A percentile compares a stretch with the other conserved stretches of the same genome.
Conservation (phyloP, 2,113 vertebrate genomes). For the Psettodes erumei region DNA sequence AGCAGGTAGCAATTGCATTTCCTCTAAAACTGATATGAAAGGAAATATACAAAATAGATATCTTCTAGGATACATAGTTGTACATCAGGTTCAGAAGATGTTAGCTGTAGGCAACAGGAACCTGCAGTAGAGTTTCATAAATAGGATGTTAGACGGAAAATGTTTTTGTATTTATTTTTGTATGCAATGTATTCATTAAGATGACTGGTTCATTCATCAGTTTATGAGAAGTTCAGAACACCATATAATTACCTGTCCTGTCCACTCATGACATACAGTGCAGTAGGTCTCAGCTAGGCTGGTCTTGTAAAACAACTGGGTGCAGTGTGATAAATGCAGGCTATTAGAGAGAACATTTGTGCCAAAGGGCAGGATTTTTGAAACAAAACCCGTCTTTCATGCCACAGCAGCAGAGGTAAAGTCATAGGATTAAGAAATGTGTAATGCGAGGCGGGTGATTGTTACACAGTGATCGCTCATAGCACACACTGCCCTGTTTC, state of each 20-base stretch:
- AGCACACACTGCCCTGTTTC: conserved; percentile 27
- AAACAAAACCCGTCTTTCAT: conserved; percentile 65
- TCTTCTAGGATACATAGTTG: too few relatives aligned
- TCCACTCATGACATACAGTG: not conserved
- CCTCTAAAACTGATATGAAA: too few relatives aligned
- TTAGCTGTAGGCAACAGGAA: not conserved
- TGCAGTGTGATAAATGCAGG: not conserved
- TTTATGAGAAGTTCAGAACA: not conserved
- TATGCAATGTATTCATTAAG: not conserved
- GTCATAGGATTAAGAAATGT: conserved; percentile 50
- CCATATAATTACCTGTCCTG: not conserved
- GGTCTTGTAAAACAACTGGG: not conserved
- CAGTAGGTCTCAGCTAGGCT: not conserved
- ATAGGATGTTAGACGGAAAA: not conserved
- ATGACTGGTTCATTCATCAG: too few relatives aligned
- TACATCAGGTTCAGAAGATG: too few relatives aligned
- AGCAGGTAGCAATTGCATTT: too few relatives aligned
- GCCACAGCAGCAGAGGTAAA: conserved; percentile 20
- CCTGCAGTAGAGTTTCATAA: not conserved
- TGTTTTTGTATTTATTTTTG: too few relatives aligned
- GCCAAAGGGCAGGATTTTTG: conserved; percentile 24
- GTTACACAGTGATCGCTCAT: conserved; percentile 19
- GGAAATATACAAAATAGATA: too few relatives aligned
- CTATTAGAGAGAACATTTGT: not conserved
- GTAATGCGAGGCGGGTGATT: conserved; percentile 43